Evolutionary conservation across 2,113 vertebrate species (phyloP).

Genomic region (Dolichotis patagonum): DNA sequence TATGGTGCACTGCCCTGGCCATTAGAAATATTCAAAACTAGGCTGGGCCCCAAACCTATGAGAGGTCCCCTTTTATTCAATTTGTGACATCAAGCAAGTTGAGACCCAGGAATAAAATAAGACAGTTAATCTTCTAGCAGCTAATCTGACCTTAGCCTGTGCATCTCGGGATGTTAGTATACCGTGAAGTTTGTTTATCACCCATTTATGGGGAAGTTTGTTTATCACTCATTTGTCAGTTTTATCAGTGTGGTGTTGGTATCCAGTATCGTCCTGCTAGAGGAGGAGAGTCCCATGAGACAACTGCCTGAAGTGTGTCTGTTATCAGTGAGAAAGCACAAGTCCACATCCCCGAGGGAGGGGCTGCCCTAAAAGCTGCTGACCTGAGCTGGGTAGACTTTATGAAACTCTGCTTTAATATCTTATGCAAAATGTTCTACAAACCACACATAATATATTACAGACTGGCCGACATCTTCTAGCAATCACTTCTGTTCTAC

Average conservation of each 20-base stretch:
- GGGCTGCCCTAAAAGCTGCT: background rate
- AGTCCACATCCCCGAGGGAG: background rate
- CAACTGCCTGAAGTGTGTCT: background rate
- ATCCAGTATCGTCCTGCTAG: background rate
- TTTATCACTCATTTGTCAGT: background rate
- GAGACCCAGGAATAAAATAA: background rate
- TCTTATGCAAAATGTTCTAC: background rate
- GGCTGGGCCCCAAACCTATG: background rate
- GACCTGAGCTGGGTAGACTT: background rate
- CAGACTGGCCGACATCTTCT: background rate
- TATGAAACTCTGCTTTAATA: background rate
- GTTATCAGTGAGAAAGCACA: background rate
- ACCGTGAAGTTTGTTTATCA: background rate
- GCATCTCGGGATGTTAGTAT: background rate
- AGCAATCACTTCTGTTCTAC: background rate
- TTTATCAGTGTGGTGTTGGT: background rate
- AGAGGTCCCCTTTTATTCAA: background rate
- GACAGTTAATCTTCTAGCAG: background rate
- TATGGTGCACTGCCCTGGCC: background rate
- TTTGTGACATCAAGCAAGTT: background rate
- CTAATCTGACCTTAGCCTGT: background rate
- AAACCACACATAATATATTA: background rate
- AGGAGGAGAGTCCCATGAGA: background rate
- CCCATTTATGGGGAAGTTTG: too few relatives aligned
- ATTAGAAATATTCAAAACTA: background rate